Base-by-base conservation (phyloP, 1,140 invertebrate genomes). In the Goniozus legneri region DNA sequence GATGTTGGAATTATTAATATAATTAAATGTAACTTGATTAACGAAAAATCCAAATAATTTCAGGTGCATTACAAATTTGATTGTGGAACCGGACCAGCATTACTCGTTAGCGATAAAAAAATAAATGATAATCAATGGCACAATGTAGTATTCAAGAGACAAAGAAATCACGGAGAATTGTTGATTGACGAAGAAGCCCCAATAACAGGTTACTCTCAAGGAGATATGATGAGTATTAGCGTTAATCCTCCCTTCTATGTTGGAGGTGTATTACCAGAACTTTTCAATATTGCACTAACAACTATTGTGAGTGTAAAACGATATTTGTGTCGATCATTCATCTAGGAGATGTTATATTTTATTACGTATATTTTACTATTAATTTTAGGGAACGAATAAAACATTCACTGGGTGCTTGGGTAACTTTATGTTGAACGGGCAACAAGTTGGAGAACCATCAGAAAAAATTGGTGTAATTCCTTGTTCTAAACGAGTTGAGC, bases 51-150 rank as follows among this genome's bases (percentile, higher is more conserved):
- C n/a, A n/a, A 8, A 34, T 40, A 22, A 7, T 65, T 71, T 8
- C 55, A 84, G 77, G 59, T 93, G 12, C 65, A 83, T 39, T 91
- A 86, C 59, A 75, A 79, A 2, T 91, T 86, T 59, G 83, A 86
- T 56, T 89, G 84, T 70, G 90, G 88, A 21, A 82, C 76, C 14
- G 87, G 83, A n/a, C 71, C 81, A 0, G 84, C 79, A 0, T 50
- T 75, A 0, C 67, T 95, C 0, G 63, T 69, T 2, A 77, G 71
- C 19, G 60, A 77, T 0, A 60, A 67, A 2, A 75, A 73, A 8
- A 85, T 92, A 47, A 88, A 92, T 56, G 93, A 97, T 68, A 85
- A 86, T 7, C 64, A 85, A 24, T 98, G 95, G 95, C 95, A 98
- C 65, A 83, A 77, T 0, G 80, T 88, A 0, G 74, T 75, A 10